Conservation (phyloP, 2,797 vertebrate genomes). For the Triplophysa bombifrons region DNA sequence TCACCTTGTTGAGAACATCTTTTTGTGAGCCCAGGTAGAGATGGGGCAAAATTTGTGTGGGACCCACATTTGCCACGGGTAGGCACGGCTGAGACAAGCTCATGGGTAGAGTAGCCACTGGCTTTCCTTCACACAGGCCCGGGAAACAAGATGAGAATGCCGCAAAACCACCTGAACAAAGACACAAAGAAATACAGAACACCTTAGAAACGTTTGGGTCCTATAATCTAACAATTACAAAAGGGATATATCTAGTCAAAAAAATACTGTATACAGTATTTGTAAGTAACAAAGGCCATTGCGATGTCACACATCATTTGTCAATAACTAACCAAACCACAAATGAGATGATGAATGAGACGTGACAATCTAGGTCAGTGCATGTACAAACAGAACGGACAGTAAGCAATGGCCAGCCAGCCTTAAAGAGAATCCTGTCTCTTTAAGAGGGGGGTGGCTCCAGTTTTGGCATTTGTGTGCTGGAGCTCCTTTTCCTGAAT, state of each 20-base stretch:
- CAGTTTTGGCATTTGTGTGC: constrained; percentile 71
- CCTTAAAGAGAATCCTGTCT: constrained; percentile 69
- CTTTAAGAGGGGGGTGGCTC: constrained; percentile 81
- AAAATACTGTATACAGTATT: too few species aligned
- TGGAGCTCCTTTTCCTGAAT: constrained; percentile 80
- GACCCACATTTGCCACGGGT: constrained; percentile 90
- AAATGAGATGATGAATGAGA: constrained; percentile 13
- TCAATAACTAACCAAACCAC: constrained; percentile 14
- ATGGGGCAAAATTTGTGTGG: constrained; percentile 94
- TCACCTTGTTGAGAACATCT: constrained; percentile 95
- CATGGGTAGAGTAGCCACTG: constrained; percentile 88
- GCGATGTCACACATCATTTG: constrained; percentile 14
- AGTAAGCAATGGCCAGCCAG: constrained; percentile 15
- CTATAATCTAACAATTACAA: too few species aligned
- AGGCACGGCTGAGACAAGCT: constrained; percentile 97
- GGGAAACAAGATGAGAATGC: constrained; percentile 98
- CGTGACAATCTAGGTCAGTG: constrained; percentile 35
- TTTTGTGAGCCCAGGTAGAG: constrained; percentile 98
- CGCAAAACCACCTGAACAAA: constrained; percentile 88
- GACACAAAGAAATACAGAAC: constrained; percentile 33
- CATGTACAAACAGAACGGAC: constrained; percentile 4
- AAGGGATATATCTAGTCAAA: too few species aligned
- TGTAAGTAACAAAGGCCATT: background rate
- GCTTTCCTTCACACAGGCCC: constrained; percentile 92
- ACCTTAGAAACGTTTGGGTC: background rate